Percentiles rank a stretch among this genome's conserved stretches.
Evolutionary conservation across 2,113 vertebrate genomes (phyloP).

Genomic region (Istiophorus platypterus): DNA sequence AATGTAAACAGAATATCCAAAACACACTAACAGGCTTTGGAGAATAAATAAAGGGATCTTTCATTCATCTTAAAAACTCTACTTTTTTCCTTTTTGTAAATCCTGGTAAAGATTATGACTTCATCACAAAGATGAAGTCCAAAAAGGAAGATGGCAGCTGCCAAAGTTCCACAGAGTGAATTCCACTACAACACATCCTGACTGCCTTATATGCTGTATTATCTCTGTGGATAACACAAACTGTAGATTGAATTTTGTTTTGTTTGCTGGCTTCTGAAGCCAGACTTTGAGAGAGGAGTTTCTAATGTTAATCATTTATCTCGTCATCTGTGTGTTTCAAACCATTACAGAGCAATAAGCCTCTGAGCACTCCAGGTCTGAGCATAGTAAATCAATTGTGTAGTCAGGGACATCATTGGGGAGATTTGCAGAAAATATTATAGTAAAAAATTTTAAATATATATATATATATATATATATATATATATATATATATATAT

Average conservation of each 20-base stretch:
- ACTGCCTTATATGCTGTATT: neutral
- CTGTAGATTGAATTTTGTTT: neutral
- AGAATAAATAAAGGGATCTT: neutral
- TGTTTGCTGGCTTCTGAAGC: neutral
- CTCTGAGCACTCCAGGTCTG: neutral
- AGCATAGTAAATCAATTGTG: neutral
- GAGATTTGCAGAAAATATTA: neutral
- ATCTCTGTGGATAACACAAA: neutral
- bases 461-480: neutral
- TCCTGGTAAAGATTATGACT: neutral
- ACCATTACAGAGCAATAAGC: neutral
- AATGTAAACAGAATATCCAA: conserved; percentile 15
- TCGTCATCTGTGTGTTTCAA: neutral
- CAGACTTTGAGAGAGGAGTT: too few relatives aligned
- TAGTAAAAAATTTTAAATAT: too few relatives aligned
- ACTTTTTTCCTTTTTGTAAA: neutral
- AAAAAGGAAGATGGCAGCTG: neutral
- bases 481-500: neutral
- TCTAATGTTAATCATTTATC: too few relatives aligned
- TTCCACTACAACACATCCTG: neutral
- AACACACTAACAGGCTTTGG: neutral
- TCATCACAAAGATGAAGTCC: conserved; percentile 3
- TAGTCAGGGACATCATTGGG: neutral
- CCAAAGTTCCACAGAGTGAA: neutral
- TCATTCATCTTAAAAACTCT: neutral